Conservation (phyloP, 2,888 invertebrate species). For the Calliopum simillimum region DNA sequence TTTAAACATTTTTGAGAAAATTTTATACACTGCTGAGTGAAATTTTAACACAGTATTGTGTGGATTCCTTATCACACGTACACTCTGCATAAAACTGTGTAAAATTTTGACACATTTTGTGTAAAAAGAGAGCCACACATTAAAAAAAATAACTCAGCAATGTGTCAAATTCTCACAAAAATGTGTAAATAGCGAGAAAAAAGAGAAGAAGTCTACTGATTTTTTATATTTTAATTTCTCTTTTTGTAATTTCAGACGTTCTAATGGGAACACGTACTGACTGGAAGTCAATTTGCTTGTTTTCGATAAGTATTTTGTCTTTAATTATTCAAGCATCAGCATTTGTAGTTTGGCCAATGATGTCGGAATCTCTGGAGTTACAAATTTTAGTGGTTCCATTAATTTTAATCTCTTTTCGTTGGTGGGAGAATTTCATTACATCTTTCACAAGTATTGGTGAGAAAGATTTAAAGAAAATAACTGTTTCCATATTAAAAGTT, state of each 20-base stretch:
- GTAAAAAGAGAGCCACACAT: too few relatives aligned
- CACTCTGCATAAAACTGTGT: too few relatives aligned
- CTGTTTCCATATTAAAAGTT: not conserved
- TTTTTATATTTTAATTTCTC: too few relatives aligned
- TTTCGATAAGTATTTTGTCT: conserved; percentile 66
- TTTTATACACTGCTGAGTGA: too few relatives aligned
- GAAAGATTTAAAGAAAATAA: not conserved
- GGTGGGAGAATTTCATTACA: conserved; percentile 87
- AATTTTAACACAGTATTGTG: too few relatives aligned
- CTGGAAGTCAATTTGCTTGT: conserved; percentile 53
- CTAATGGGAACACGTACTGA: conserved; percentile 53
- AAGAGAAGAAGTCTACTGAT: too few relatives aligned
- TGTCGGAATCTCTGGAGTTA: conserved; percentile 68
- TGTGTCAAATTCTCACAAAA: too few relatives aligned
- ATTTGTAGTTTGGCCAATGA: conserved; percentile 77
- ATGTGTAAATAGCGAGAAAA: too few relatives aligned
- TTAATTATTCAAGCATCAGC: conserved; percentile 75
- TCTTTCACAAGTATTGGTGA: conserved; percentile 58
- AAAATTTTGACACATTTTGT: too few relatives aligned
- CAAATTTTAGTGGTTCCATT: conserved; percentile 75
- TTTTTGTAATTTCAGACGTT: conserved; percentile 52
- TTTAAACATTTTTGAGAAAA: too few relatives aligned
- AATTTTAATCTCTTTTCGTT: conserved; percentile 78
- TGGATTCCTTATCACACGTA: too few relatives aligned
- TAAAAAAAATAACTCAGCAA: too few relatives aligned